phyloP scores from a whole-genome alignment of 2,888 invertebrate genomes.

The Coremacera marginata region DNA sequence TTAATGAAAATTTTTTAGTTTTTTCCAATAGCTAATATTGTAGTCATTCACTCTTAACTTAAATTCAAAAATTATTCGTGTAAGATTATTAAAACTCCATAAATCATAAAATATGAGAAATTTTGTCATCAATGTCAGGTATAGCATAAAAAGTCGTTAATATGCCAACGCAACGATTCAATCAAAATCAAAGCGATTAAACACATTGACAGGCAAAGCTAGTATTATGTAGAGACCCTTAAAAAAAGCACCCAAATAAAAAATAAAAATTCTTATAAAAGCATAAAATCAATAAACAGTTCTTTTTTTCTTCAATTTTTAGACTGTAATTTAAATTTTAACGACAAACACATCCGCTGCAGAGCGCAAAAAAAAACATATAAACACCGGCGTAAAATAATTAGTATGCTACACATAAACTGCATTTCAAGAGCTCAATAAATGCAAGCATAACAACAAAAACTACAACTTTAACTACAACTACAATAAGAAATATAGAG shows the following conservation, averaged over 20 bases:
- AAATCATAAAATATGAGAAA: too few relatives aligned
- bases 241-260: background rate
- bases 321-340: constrained; percentile 19
- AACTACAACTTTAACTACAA: background rate
- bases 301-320: background rate
- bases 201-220: constrained; percentile 5
- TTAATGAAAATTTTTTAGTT: too few relatives aligned
- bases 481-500: background rate
- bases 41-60: too few relatives aligned
- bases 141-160: constrained; percentile 13
- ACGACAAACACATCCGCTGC: constrained; percentile 32
- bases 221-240: background rate
- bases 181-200: constrained; percentile 25
- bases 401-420: constrained; percentile 29
- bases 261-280: background rate
- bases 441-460: constrained; percentile 23
- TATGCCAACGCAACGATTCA: constrained; percentile 27
- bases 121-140: constrained; percentile 13
- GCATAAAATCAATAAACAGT: background rate
- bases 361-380: background rate
- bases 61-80: too few relatives aligned
- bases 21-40: too few relatives aligned
- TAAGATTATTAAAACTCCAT: too few relatives aligned
- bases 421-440: constrained; percentile 31
- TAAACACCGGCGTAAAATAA: background rate